Base-by-base conservation (phyloP, 2,888 invertebrate species). In the Caenorhabditis sp. region DNA sequence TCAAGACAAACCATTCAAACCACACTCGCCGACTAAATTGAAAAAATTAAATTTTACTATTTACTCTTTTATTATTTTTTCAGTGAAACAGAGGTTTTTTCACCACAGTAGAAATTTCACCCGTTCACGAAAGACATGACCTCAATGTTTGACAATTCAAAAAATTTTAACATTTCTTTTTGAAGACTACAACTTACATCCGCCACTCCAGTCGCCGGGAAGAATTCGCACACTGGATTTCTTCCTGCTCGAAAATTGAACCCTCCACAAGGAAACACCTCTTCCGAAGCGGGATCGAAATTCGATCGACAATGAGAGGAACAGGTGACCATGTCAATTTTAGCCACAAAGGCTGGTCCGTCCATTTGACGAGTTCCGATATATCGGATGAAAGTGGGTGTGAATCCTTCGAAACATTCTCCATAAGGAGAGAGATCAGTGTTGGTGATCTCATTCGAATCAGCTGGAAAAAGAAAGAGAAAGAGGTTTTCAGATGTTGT, bases 231-330 rank as follows among this genome's bases (percentile, higher is more conserved):
- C 1, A 70, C 68, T 0, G 82, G 82, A 53, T 67, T 70, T 27
- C 72, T 58, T 1, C 77, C 79, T n/a, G 77, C 74, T 17, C 77
- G 70, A 59, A 74, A 76, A 52, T 83, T 83, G 73, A 83, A 82
- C 0, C 79, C 80, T 57, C 63, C 63, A 58, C 81, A 83, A 10
- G 76, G 78, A 27, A 80, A 71, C 8, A 62, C 38, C 26, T 66
- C 72, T n/a, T 80, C 81, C 8, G 70, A 70, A 10, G 75, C 65
- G 0, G 81, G 79, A 61, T 81, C 77, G 31, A 70, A 71, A 56
- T 79, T 80, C 12, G 70, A 43, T 1, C 79, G 77, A 59, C 81
- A 81, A 49, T 76, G 67, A 12, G 70, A 56, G 10, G 79, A 69
- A 52, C 81, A 81, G 0, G 77, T 74, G 10, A 76, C 75, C 77